phyloP scores from a whole-genome alignment of 2,888 invertebrate species.

The Leucophora obtusa region DNA sequence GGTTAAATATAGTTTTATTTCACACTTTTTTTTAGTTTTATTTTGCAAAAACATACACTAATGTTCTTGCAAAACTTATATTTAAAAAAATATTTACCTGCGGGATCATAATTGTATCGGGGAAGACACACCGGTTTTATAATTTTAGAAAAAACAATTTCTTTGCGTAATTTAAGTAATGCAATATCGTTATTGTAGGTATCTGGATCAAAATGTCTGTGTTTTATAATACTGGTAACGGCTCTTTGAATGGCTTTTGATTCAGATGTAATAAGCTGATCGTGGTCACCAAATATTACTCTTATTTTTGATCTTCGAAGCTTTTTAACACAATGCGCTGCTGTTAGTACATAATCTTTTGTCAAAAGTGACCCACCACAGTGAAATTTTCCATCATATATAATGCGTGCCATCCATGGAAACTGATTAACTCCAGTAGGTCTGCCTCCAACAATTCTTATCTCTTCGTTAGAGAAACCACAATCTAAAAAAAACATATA shows the following conservation, averaged over 20 bases:
- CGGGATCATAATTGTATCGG: slow-evolving; percentile 78
- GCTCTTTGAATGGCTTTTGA: slow-evolving; percentile 89
- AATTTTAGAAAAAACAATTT: slow-evolving; percentile 84
- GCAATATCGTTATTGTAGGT: slow-evolving; percentile 93
- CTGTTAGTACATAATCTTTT: slow-evolving; percentile 90
- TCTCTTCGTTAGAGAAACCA: slow-evolving; percentile 90
- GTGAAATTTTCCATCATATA: slow-evolving; percentile 93
- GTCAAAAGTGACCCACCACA: slow-evolving; percentile 91
- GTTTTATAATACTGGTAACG: slow-evolving; percentile 87
- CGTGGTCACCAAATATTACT: slow-evolving; percentile 90
- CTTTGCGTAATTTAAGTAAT: slow-evolving; percentile 86
- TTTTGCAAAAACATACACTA: too few species aligned
- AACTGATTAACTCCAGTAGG: slow-evolving; percentile 90
- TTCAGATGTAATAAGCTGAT: slow-evolving; percentile 88
- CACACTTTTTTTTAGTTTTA: too few species aligned
- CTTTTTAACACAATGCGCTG: slow-evolving; percentile 90
- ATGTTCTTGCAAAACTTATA: too few species aligned
- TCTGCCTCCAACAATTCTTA: slow-evolving; percentile 90
- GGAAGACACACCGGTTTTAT: slow-evolving; percentile 87
- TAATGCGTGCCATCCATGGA: slow-evolving; percentile 92
- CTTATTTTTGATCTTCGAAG: slow-evolving; percentile 89
- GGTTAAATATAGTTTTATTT: too few species aligned
- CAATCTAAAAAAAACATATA: slow-evolving; percentile 82
- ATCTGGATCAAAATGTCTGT: slow-evolving; percentile 90
- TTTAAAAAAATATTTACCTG: too few species aligned